Evolutionary conservation across 2,797 vertebrate genomes (phyloP).

Genomic region (Chanos chanos): DNA sequence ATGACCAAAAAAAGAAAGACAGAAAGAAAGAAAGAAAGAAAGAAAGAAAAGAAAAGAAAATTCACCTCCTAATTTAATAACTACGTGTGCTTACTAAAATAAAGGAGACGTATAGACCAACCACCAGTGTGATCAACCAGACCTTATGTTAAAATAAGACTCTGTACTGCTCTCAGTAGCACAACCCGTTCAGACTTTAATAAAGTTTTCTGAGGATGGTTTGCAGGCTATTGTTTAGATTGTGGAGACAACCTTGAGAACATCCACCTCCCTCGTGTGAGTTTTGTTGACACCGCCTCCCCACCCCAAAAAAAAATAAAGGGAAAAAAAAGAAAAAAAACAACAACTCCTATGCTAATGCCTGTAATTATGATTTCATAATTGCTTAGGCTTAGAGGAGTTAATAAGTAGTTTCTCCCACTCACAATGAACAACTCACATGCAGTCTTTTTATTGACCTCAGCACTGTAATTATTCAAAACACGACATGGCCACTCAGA

Average conservation of each 20-base stretch:
- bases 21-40: no score
- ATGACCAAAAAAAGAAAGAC: slow-evolving; percentile 2
- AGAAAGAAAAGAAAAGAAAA: no score
- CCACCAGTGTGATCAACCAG: neutral
- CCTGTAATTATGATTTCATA: slow-evolving; percentile 33
- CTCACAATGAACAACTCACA: slow-evolving; percentile 25
- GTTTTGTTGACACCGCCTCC: no score
- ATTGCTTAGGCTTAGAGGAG: slow-evolving; percentile 24
- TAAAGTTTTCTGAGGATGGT: neutral
- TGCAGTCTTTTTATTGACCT: slow-evolving; percentile 13
- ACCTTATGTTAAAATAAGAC: neutral
- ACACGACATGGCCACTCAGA: slow-evolving; percentile 17
- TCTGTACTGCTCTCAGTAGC: neutral
- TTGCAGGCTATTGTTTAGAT: no score
- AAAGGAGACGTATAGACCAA: slow-evolving; percentile 1
- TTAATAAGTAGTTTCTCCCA: slow-evolving; percentile 28
- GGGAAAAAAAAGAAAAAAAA: no score
- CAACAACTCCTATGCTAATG: slow-evolving; percentile 8
- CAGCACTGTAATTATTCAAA: slow-evolving; percentile 34
- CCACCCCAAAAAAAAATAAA: no score
- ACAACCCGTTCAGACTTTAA: neutral
- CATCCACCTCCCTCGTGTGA: no score
- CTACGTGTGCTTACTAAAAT: slow-evolving; percentile 12
- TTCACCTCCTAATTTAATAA: slow-evolving; percentile 9
- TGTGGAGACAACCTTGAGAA: no score